phyloP scores from a whole-genome alignment of 2,113 vertebrate genomes.

The Gulo gulo region DNA sequence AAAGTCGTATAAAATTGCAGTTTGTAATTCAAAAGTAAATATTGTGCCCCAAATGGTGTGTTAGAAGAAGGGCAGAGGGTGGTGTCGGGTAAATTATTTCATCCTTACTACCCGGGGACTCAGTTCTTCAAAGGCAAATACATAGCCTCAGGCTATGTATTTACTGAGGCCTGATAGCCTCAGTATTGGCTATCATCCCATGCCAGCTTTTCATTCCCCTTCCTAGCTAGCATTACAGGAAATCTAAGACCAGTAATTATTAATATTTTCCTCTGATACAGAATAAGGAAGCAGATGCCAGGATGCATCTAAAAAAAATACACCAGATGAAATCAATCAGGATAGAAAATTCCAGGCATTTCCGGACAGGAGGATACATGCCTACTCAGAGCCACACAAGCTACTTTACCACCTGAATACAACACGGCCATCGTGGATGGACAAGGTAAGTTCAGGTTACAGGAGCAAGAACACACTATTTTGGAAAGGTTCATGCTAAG shows the following conservation, averaged over 20 bases:
- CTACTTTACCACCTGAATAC: background rate
- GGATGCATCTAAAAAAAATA: background rate
- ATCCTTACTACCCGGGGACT: background rate
- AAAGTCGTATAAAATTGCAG: background rate
- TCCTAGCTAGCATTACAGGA: background rate
- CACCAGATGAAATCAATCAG: background rate
- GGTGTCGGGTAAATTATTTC: background rate
- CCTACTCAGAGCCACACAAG: background rate
- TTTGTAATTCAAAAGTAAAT: background rate
- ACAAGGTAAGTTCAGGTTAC: background rate
- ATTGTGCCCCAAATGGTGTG: background rate
- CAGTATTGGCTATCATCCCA: background rate
- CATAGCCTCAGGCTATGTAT: too few relatives aligned
- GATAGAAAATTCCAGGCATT: slow-evolving; percentile 26
- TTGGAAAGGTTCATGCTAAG: background rate
- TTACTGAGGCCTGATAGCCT: too few relatives aligned
- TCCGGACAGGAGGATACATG: slow-evolving; percentile 36
- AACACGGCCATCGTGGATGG: background rate
- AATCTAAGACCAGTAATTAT: background rate
- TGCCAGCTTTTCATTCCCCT: background rate
- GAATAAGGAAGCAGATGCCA: background rate
- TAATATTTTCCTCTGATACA: background rate
- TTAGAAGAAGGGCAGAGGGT: background rate
- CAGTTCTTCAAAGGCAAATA: slow-evolving; percentile 39
- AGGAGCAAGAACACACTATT: background rate